A percentile compares a stretch with the other conserved stretches of the same genome.
Evolutionary conservation across 2,113 vertebrate species (phyloP).

Genomic region (Epinephelus fuscoguttatus): DNA sequence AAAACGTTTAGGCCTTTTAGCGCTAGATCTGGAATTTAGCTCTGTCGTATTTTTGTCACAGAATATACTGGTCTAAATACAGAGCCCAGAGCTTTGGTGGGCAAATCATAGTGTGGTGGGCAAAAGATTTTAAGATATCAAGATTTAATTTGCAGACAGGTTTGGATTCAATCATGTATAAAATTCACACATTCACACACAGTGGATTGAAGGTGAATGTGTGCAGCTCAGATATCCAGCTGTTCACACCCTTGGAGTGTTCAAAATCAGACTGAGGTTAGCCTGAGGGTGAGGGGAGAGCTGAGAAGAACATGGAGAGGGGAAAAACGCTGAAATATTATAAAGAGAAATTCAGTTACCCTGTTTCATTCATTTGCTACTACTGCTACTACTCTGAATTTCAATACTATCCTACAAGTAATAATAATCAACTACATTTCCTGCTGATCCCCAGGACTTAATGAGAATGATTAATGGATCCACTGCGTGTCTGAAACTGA

Average conservation of each 20-base stretch:
- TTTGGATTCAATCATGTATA: not conserved
- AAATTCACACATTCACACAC: not conserved
- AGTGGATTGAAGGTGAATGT: not conserved
- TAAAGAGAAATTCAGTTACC: not conserved
- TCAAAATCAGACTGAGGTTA: not conserved
- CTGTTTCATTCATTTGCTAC: not conserved
- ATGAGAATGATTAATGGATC: not conserved
- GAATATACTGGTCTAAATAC: not conserved
- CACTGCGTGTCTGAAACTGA: not conserved
- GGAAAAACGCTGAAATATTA: not conserved
- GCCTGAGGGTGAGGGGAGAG: not conserved
- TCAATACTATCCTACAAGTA: not conserved
- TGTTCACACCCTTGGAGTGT: slow-evolving; percentile 8
- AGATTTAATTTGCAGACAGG: not conserved
- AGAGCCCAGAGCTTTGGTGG: not conserved
- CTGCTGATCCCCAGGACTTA: not conserved
- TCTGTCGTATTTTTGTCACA: not conserved
- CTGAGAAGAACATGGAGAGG: not conserved
- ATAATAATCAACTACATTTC: too few species aligned
- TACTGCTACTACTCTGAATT: too few species aligned
- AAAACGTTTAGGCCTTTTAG: not conserved
- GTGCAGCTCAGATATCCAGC: slow-evolving; percentile 8
- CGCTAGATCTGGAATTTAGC: not conserved
- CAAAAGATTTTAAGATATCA: not conserved
- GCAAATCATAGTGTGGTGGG: not conserved